phyloP scores from a whole-genome alignment of 2,113 vertebrate genomes.

The Gambusia holbrooki region DNA sequence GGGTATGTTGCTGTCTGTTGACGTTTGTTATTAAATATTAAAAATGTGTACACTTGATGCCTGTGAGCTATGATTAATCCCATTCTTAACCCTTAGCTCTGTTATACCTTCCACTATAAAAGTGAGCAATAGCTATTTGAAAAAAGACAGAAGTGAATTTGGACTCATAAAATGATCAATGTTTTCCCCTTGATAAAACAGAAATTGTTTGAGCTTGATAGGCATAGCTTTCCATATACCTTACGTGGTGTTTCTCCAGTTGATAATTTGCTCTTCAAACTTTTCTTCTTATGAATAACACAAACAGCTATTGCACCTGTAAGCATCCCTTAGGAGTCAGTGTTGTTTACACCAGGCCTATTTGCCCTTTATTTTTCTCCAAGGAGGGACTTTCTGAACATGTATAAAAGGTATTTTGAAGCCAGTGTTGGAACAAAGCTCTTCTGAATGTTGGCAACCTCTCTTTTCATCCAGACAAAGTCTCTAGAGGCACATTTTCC shows the following conservation, averaged over 20 bases:
- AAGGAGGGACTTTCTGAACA: slow-evolving; percentile 43
- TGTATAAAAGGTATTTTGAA: slow-evolving; percentile 62
- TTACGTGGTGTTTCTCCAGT: neutral
- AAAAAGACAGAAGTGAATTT: neutral
- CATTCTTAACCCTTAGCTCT: neutral
- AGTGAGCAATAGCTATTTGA: neutral
- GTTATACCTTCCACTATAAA: neutral
- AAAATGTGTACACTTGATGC: neutral
- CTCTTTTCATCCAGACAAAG: slow-evolving; percentile 65
- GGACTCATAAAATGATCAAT: neutral
- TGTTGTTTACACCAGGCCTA: slow-evolving; percentile 64
- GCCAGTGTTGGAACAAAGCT: slow-evolving; percentile 75
- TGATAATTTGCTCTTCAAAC: neutral
- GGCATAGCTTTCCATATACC: neutral
- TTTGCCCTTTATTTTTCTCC: slow-evolving; percentile 37
- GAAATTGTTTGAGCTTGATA: neutral
- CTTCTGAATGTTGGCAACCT: slow-evolving; percentile 70
- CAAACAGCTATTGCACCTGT: slow-evolving; percentile 7
- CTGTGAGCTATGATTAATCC: neutral
- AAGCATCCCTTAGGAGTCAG: slow-evolving; percentile 43
- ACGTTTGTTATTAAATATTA: slow-evolving; percentile 45
- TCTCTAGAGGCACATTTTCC: slow-evolving; percentile 74
- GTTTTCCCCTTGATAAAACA: neutral
- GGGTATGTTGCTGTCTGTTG: slow-evolving; percentile 89
- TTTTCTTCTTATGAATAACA: neutral